Base-by-base conservation (phyloP, 2,113 vertebrate genomes). In the Pionites leucogaster region DNA sequence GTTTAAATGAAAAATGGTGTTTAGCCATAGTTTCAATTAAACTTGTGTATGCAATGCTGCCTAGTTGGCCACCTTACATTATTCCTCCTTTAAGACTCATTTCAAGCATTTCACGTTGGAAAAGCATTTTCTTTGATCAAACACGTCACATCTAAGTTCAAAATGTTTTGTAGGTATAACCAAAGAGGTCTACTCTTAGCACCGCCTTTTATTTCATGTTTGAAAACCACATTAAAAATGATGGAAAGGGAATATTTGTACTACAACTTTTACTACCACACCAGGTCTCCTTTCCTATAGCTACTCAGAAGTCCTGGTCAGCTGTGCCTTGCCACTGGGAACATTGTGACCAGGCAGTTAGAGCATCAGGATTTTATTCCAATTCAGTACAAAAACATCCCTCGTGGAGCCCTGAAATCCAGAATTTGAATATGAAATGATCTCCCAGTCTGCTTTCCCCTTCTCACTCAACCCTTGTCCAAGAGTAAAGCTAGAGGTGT, bases 301-400 rank as follows among this genome's bases (percentile, higher is more conserved):
- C 19, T 83, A 12, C 68, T 67, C 69, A 68, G 24, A 71, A 69
- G 41, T 8, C 20, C 28, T 3, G 2, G 7, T 74, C 1, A 9
- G 42, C n/a, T 63, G 15, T 33, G 27, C 10, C 1, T 0, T 1
- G 0, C 17, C 69, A 47, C 64, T 14, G 27, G 33, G 68, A 75
- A 82, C 24, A 19, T n/a, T 23, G 35, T 15, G 17, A 75, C 18
- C 41, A 47, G 4, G 23, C 16, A 71, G 47, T 25, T 13, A 47
- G 47, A 71, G 75, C 42, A 68, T 25, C n/a, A 69, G 29, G 23
- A 33, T 57, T 88, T 74, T 35, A 78, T 37, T 65, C 49, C 39
- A 18, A n/a, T 24, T 33, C 25, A 82, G 53, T 1, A 2, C 31
- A 76, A 69, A 84, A 72, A 13, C 3, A 47, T 27, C 20, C 55